These are phyloP conservation scores for Synergus umbraculus DNA, from an alignment of 2,888 invertebrate species.

Conservation along the genomic window DNA sequence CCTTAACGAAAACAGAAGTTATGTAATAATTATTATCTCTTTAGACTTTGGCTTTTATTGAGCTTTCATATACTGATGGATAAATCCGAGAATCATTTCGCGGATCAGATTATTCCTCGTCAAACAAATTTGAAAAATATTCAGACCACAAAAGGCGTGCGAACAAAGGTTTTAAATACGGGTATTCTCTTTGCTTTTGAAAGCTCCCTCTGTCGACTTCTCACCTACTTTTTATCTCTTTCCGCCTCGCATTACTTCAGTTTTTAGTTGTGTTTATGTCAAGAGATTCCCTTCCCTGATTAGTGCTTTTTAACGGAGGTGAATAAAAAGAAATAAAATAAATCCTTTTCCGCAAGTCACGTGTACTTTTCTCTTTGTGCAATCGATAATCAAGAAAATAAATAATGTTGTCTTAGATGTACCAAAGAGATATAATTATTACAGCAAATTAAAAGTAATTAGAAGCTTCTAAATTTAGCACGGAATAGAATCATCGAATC, in stretches of 20 bases:
- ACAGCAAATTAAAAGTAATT: no score
- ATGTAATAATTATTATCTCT: constrained; percentile 8
- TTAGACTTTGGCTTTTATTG: not conserved
- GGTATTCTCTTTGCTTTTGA: constrained; percentile 1
- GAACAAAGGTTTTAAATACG: constrained; percentile 31
- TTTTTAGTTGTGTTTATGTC: constrained; percentile 6
- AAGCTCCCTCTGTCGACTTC: not conserved
- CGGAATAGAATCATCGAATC: no score
- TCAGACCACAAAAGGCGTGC: constrained; percentile 19
- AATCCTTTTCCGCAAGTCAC: not conserved
- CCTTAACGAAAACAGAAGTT: constrained; percentile 41
- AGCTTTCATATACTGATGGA: not conserved
- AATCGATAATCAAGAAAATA: not conserved
- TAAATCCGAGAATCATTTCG: not conserved
- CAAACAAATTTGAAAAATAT: constrained; percentile 4
- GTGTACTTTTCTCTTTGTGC: not conserved
- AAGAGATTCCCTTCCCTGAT: not conserved
- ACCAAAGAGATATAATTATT: no score
- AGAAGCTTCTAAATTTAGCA: no score
- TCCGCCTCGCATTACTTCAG: not conserved
- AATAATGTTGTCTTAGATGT: not conserved
- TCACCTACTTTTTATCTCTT: constrained; percentile 27
- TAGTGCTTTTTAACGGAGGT: not conserved
- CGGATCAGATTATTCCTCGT: not conserved
- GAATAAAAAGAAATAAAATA: not conserved